phyloP scores from a whole-genome alignment of 2,113 vertebrate genomes.

The Labeo catla region DNA sequence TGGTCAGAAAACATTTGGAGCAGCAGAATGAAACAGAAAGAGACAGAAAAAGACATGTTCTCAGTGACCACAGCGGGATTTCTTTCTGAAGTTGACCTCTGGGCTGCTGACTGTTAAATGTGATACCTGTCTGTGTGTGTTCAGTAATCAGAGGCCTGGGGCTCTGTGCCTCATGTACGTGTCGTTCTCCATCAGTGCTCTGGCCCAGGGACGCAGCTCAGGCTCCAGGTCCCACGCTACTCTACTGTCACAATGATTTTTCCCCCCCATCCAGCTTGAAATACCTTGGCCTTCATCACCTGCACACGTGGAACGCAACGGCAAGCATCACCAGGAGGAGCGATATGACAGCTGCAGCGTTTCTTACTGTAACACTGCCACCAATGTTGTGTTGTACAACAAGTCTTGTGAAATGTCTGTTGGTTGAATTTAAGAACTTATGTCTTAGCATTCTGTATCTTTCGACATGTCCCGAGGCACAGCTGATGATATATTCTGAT shows the following conservation, averaged over 20 bases:
- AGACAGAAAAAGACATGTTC: not conserved
- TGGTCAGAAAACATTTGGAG: not conserved
- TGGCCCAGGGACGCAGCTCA: not conserved
- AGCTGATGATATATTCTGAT: slow-evolving; percentile 26
- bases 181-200: slow-evolving; percentile 47
- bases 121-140: slow-evolving; percentile 27
- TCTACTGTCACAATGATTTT: slow-evolving; percentile 43
- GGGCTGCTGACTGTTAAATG: slow-evolving; percentile 29
- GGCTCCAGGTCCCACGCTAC: slow-evolving; percentile 21
- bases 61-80: not conserved
- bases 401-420: slow-evolving; percentile 51
- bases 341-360: slow-evolving; percentile 58
- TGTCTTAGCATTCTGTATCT: slow-evolving; percentile 22
- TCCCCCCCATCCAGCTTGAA: not conserved
- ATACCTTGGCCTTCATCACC: slow-evolving; percentile 21
- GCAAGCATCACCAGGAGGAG: slow-evolving; percentile 38
- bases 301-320: slow-evolving; percentile 33
- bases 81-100: slow-evolving; percentile 50
- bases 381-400: slow-evolving; percentile 22
- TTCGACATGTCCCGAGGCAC: slow-evolving; percentile 27
- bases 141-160: slow-evolving; percentile 47
- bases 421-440: slow-evolving; percentile 65
- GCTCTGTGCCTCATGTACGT: slow-evolving; percentile 19
- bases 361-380: slow-evolving; percentile 16
- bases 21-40: slow-evolving; percentile 7